Evolutionary conservation across 2,888 invertebrate genomes (phyloP), one percentile per base, ranked within the genome.

Genomic region (Agelastica alni): DNA sequence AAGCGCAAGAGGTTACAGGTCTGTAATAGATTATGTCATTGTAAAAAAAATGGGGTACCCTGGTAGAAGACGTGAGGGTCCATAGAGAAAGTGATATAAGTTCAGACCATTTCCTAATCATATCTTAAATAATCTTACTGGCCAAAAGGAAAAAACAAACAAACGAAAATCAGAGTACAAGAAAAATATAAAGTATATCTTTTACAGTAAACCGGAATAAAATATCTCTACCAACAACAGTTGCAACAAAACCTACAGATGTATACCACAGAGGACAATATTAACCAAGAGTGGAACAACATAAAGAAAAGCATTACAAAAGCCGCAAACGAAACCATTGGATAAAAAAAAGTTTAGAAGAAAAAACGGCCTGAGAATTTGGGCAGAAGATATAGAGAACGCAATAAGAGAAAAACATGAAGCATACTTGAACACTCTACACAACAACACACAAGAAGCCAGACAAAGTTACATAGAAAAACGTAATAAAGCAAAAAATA

Each of bases 401-500:
- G 22, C 41, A 18, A 13, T 6, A 41, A 7, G 17, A 17, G 17
- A 16, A 2, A 17, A 17, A 17, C 22, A 22, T 2, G 9, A 22
- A 1, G 2, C 22, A 1, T 22, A 22, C 2, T 22, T 22, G 2
- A 22, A 22, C 9, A 22, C 22, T 22, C 22, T 22, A 5, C 22
- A 22, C 22, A 22, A 22, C 22, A 22, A 22, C 9, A 22, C 22
- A 22, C 22, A 22, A 22, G 1, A 1, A 22, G 2, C 22, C 9
- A 22, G 22, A 22, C 18, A 16, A 41, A 41, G 17, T 17, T 41
- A 17, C 18, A n/a, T 22, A 22, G 22, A 2, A 22, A 22, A 22
- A 22, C 22, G 22, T 22, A 22, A 22, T 22, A 2, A 41, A 6
- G 41, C 17, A 41, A 41, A 41, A 41, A 3, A 7, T 41, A 41